These are phyloP conservation scores for Brachionus rubens DNA, from an alignment of 1,140 invertebrate genomes.

Conservation along the genomic window DNA sequence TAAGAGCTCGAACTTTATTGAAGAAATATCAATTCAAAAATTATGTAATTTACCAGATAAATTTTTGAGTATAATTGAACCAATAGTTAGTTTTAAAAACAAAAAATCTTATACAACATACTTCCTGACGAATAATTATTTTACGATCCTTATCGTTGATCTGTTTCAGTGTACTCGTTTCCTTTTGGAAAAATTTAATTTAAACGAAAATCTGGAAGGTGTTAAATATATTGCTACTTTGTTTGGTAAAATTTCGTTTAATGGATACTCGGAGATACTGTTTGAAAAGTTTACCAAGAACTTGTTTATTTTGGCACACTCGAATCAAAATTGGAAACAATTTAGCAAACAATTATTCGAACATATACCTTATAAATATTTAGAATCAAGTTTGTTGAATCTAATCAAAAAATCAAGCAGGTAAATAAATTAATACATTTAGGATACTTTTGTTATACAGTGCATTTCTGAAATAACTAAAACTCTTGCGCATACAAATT, in stretches of 20 bases:
- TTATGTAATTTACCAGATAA: slow-evolving; percentile 24
- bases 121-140: slow-evolving; percentile 3
- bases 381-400: slow-evolving; percentile 1
- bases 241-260: slow-evolving; percentile 11
- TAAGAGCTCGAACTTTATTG: neutral
- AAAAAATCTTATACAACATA: neutral
- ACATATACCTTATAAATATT: slow-evolving; percentile 30
- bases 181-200: neutral
- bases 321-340: neutral
- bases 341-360: neutral
- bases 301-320: neutral
- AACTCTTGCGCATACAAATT: too few relatives aligned
- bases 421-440: too few relatives aligned
- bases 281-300: slow-evolving; percentile 24
- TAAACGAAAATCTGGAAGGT: neutral
- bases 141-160: neutral
- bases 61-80: neutral
- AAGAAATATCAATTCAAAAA: neutral
- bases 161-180: neutral
- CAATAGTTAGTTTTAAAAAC: neutral
- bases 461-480: too few relatives aligned
- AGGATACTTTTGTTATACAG: too few relatives aligned
- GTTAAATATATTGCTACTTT: neutral
- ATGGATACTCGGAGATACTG: neutral
- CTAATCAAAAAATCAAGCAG: slow-evolving; percentile 3